Percentiles rank a stretch among this genome's conserved stretches.
Conservation (phyloP, 2,113 vertebrate species). For the Coturnix japonica region DNA sequence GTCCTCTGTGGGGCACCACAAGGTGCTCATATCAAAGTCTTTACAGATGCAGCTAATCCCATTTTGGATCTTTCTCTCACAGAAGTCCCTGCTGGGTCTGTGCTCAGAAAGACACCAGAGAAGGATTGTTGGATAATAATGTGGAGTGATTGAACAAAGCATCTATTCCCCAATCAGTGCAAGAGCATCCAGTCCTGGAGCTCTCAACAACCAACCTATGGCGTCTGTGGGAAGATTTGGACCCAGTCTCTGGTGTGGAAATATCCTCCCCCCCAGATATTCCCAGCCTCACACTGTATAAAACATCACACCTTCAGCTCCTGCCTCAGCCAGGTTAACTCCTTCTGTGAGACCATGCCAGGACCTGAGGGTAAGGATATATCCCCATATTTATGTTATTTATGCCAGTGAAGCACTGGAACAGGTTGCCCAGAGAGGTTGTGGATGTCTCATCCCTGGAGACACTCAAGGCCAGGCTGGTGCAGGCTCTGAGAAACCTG, state of each 20-base stretch:
- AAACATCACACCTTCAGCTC: neutral
- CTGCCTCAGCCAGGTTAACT: neutral
- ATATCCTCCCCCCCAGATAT: neutral
- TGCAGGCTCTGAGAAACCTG: too few species aligned
- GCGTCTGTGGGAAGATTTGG: fast-evolving
- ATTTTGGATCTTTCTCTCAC: neutral
- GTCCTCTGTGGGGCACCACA: fast-evolving
- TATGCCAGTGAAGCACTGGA: too few species aligned
- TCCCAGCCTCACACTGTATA: neutral
- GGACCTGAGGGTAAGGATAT: neutral
- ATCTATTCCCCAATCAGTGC: neutral
- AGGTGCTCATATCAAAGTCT: neutral
- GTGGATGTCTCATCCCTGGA: too few species aligned
- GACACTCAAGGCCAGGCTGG: too few species aligned
- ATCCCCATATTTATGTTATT: neutral
- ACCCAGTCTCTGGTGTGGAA: neutral
- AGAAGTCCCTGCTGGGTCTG: neutral
- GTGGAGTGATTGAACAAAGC: neutral
- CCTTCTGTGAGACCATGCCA: neutral
- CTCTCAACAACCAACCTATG: neutral
- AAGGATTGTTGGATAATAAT: neutral
- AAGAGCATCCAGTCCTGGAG: neutral
- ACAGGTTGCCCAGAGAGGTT: too few species aligned
- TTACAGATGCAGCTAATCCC: neutral
- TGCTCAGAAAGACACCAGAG: neutral